Conservation (phyloP, 35 echinoderm and acorn worm genomes). For the Ophiothrix spiculata region DNA sequence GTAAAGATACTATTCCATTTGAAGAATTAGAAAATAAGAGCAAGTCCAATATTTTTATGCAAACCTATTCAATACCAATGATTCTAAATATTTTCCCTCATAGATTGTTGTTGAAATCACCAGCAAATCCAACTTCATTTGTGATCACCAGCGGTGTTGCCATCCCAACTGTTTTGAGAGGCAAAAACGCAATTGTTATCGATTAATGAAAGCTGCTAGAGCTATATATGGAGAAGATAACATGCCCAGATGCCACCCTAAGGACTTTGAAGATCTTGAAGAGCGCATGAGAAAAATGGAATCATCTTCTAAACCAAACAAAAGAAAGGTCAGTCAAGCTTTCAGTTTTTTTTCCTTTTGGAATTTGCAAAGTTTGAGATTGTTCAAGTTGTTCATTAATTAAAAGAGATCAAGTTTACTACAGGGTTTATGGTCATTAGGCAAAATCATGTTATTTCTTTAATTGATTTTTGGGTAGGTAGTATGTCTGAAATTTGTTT, state of each 20-base stretch:
- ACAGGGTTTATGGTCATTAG: no score
- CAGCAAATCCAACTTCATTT: slow-evolving; percentile 95
- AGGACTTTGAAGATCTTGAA: slow-evolving; percentile 70
- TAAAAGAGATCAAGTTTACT: no score
- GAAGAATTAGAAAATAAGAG: no score
- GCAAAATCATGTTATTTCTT: no score
- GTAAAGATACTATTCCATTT: no score
- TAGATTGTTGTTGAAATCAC: slow-evolving; percentile 98
- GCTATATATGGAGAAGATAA: slow-evolving; percentile 85
- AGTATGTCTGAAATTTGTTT: no score
- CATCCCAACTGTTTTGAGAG: slow-evolving; percentile 97
- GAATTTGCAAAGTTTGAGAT: no score
- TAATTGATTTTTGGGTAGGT: no score
- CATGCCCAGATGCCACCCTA: slow-evolving; percentile 20
- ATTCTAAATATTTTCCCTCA: not conserved
- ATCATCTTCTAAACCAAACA: slow-evolving; percentile 62
- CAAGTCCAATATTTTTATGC: no score
- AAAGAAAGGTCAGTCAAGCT: slow-evolving; percentile 68
- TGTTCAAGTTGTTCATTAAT: no score
- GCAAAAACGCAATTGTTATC: slow-evolving; percentile 97
- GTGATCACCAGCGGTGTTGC: slow-evolving; percentile 91
- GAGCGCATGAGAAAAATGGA: slow-evolving; percentile 75
- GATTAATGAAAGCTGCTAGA: slow-evolving; percentile 92
- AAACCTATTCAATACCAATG: no score
- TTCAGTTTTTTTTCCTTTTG: no score